These are phyloP conservation scores for Galeruca laticollis DNA, from an alignment of 2,888 invertebrate genomes.

Conservation along the genomic window DNA sequence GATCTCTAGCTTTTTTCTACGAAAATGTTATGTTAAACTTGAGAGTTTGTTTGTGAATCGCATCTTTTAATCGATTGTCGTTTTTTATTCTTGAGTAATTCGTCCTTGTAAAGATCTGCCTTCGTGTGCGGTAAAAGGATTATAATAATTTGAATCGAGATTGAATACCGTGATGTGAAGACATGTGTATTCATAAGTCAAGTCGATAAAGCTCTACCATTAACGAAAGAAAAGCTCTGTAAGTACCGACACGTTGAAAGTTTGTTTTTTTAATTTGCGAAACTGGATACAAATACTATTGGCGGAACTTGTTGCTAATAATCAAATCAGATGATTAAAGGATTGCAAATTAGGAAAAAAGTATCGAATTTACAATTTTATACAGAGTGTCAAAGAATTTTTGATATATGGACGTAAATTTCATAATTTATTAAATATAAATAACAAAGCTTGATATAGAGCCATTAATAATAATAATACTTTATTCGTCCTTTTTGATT, in stretches of 20 bases:
- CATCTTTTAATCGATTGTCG: background rate
- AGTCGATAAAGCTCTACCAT: conserved; percentile 22
- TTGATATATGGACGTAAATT: background rate
- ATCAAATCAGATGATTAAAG: background rate
- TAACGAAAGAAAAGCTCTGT: conserved; percentile 20
- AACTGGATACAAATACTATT: conserved; percentile 10
- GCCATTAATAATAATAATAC: too few species aligned
- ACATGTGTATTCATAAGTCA: conserved; percentile 45
- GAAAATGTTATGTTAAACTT: too few species aligned
- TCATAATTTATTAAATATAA: background rate
- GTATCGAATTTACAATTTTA: background rate
- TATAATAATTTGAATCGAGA: conserved; percentile 64
- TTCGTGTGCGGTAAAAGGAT: conserved; percentile 63
- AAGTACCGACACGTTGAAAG: conserved; percentile 15
- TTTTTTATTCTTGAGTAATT: background rate
- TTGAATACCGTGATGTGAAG: conserved; percentile 44
- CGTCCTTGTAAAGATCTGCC: conserved; percentile 45
- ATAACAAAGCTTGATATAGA: too few species aligned
- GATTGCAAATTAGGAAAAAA: background rate
- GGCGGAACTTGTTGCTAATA: conserved; percentile 7
- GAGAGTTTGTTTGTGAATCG: background rate
- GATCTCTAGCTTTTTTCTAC: too few species aligned
- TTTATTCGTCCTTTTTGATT: too few species aligned
- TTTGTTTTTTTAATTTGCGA: conserved; percentile 3
- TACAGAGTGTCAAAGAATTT: background rate